These are phyloP conservation scores for Takifugu bimaculatus DNA, from an alignment of 2,113 vertebrate species.

Conservation along the genomic window DNA sequence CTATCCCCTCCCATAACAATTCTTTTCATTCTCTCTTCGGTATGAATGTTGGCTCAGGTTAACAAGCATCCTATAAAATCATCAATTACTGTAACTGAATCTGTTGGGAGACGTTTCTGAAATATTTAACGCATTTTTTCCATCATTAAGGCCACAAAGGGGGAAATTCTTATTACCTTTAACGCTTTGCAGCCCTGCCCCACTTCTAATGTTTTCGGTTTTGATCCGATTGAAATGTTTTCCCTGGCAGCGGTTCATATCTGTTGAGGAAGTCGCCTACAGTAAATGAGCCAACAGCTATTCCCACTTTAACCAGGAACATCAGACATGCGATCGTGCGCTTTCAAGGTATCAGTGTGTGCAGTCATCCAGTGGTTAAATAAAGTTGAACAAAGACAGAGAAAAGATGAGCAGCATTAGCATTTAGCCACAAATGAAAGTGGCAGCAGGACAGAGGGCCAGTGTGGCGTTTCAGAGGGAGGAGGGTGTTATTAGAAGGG, in stretches of 20 bases:
- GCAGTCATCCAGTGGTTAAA: neutral
- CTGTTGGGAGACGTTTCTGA: conserved; percentile 66
- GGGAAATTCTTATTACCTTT: conserved; percentile 27
- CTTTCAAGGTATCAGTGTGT: too few relatives aligned
- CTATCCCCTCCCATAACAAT: conserved; percentile 30
- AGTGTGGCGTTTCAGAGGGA: conserved; percentile 22
- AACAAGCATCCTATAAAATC: conserved; percentile 72
- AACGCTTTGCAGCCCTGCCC: conserved; percentile 2
- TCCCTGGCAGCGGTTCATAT: too few relatives aligned
- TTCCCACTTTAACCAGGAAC: too few relatives aligned
- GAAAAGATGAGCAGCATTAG: conserved; percentile 15
- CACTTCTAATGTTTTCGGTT: too few relatives aligned
- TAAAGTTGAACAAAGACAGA: neutral
- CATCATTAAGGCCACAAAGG: conserved; percentile 46
- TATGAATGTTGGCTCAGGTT: conserved; percentile 56
- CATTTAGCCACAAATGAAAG: conserved; percentile 33
- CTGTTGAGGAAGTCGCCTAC: too few relatives aligned
- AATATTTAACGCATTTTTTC: conserved; percentile 66
- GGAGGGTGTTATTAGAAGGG: conserved; percentile 54
- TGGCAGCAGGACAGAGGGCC: conserved; percentile 31
- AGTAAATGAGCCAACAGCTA: too few relatives aligned
- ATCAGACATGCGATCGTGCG: too few relatives aligned
- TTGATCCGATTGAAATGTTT: too few relatives aligned
- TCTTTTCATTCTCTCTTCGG: conserved; percentile 43
- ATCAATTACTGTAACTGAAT: conserved; percentile 73